These are phyloP conservation scores for Thumatha senex DNA, from an alignment of 2,888 invertebrate species.

Conservation along the genomic window DNA sequence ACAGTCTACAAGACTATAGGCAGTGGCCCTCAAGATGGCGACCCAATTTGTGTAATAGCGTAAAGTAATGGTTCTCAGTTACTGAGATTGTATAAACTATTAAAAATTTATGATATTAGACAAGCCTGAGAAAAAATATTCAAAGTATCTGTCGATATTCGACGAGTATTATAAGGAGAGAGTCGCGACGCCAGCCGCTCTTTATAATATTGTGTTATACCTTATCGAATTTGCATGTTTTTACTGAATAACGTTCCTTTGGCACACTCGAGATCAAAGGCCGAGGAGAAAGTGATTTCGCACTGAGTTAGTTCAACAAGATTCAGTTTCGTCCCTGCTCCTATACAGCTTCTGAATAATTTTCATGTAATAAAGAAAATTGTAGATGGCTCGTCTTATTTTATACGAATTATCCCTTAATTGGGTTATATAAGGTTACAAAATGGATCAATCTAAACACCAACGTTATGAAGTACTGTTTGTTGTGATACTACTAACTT, in stretches of 20 bases:
- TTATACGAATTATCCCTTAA: constrained; percentile 27
- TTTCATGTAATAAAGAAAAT: constrained; percentile 79
- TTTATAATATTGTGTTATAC: constrained; percentile 82
- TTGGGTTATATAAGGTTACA: not conserved
- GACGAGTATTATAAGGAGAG: constrained; percentile 51
- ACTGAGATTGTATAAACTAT: no score
- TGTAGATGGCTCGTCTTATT: constrained; percentile 71
- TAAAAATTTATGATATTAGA: no score
- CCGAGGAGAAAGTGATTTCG: constrained; percentile 81
- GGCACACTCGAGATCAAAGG: constrained; percentile 81
- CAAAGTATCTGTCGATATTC: constrained; percentile 51
- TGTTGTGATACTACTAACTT: not conserved
- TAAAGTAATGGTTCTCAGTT: no score
- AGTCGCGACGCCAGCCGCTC: constrained; percentile 57
- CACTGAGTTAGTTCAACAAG: constrained; percentile 82
- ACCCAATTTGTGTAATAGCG: no score
- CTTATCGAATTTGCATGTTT: constrained; percentile 84
- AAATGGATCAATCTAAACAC: not conserved
- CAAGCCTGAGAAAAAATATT: constrained; percentile 58
- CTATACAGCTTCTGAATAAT: constrained; percentile 76
- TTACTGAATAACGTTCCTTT: constrained; percentile 84
- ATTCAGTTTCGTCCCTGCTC: constrained; percentile 73
- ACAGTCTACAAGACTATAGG: no score
- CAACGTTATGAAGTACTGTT: not conserved
- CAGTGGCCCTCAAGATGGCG: no score